phyloP scores from a whole-genome alignment of 2,888 invertebrate species.

The Melanargia galathea region DNA sequence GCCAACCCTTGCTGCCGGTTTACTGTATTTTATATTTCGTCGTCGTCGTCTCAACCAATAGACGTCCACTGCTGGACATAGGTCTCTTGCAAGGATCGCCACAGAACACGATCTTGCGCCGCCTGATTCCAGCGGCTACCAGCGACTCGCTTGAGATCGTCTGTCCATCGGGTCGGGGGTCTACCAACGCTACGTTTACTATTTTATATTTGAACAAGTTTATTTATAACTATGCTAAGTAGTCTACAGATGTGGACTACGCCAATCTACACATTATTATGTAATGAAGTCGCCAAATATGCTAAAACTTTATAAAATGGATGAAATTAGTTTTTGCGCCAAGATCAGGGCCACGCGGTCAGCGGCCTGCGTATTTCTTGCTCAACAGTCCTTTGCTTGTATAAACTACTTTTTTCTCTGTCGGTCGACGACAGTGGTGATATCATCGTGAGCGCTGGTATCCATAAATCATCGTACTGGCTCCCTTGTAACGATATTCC shows the following conservation, averaged over 20 bases:
- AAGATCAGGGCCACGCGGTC: slow-evolving; percentile 78
- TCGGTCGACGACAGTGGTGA: slow-evolving; percentile 63
- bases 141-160: too few relatives aligned
- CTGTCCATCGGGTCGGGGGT: too few relatives aligned
- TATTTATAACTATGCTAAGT: background rate
- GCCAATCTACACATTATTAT: too few relatives aligned
- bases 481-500: slow-evolving; percentile 29
- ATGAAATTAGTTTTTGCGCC: slow-evolving; percentile 51
- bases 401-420: slow-evolving; percentile 58
- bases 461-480: slow-evolving; percentile 26
- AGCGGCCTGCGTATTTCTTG: slow-evolving; percentile 58
- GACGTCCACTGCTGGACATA: too few relatives aligned
- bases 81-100: too few relatives aligned
- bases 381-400: slow-evolving; percentile 58
- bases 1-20: background rate
- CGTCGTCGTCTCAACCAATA: too few relatives aligned
- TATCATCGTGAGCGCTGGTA: slow-evolving; percentile 55
- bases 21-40: too few relatives aligned
- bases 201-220: background rate
- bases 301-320: background rate
- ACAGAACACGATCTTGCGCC: too few relatives aligned
- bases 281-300: background rate
- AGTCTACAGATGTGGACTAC: too few relatives aligned
- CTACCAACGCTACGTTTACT: background rate
- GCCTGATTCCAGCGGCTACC: too few relatives aligned